Evolutionary conservation across 2,888 invertebrate genomes (phyloP).

Genomic region (Yponomeuta plumbellus): DNA sequence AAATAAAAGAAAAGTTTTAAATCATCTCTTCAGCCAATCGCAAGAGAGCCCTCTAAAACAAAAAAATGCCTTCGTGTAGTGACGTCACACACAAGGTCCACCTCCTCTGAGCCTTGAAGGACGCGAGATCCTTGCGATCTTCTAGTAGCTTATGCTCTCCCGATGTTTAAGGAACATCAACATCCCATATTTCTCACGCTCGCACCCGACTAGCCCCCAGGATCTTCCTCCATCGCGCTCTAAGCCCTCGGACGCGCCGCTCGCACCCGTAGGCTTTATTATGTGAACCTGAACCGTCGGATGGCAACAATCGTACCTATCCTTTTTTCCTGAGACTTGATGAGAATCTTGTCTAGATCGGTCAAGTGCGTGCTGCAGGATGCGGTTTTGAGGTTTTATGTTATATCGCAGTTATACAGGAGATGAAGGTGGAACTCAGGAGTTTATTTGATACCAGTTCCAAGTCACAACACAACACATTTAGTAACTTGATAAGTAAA

Average conservation of each 20-base stretch:
- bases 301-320: slow-evolving; percentile 10
- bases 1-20: no score
- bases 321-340: slow-evolving; percentile 9
- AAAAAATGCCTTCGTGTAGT: not conserved
- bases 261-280: slow-evolving; percentile 39
- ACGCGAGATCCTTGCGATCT: slow-evolving; percentile 26
- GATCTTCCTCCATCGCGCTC: slow-evolving; percentile 46
- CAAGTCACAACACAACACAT: no score
- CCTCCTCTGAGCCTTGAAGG: not conserved
- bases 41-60: not conserved
- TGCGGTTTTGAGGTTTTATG: not conserved
- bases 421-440: no score
- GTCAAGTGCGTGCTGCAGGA: not conserved
- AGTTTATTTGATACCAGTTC: no score
- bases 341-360: slow-evolving; percentile 6
- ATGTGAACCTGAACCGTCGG: slow-evolving; percentile 34
- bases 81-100: slow-evolving; percentile 1
- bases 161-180: slow-evolving; percentile 55
- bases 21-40: no score
- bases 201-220: slow-evolving; percentile 54
- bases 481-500: no score
- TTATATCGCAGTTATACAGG: no score
- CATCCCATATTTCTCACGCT: slow-evolving; percentile 73
- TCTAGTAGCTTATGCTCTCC: slow-evolving; percentile 43
- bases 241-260: slow-evolving; percentile 45